These are phyloP conservation scores for Apoda limacodes DNA, from an alignment of 2,888 invertebrate species.

Conservation along the genomic window DNA sequence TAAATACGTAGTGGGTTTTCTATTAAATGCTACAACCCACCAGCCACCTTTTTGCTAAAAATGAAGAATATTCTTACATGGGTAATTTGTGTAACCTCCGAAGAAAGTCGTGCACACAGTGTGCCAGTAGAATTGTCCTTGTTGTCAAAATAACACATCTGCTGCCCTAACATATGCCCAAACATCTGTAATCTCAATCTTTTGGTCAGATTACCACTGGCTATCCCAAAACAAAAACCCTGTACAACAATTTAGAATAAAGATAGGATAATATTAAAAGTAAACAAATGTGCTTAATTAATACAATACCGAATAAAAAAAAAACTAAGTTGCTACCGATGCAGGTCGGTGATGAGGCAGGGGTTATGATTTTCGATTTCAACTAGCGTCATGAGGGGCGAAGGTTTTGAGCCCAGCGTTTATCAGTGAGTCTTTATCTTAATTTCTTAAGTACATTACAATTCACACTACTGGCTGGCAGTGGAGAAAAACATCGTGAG, in stretches of 20 bases:
- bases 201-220: constrained; percentile 82
- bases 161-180: constrained; percentile 74
- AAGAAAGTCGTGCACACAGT: constrained; percentile 76
- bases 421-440: too few relatives aligned
- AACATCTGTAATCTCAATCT: constrained; percentile 75
- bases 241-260: constrained; percentile 26
- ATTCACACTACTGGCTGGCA: too few relatives aligned
- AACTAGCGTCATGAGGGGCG: too few relatives aligned
- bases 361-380: too few relatives aligned
- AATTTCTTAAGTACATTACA: too few relatives aligned
- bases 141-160: constrained; percentile 77
- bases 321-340: neutral
- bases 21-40: too few relatives aligned
- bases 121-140: constrained; percentile 78
- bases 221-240: constrained; percentile 75
- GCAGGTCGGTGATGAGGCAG: neutral
- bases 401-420: too few relatives aligned
- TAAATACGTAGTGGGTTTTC: too few relatives aligned
- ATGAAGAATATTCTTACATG: constrained; percentile 69
- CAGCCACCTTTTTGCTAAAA: too few relatives aligned
- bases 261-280: too few relatives aligned
- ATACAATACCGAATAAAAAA: neutral
- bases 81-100: constrained; percentile 80
- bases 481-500: too few relatives aligned
- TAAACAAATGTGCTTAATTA: too few relatives aligned